Base-by-base conservation (phyloP, 2,888 invertebrate species). In the Noctua janthina region DNA sequence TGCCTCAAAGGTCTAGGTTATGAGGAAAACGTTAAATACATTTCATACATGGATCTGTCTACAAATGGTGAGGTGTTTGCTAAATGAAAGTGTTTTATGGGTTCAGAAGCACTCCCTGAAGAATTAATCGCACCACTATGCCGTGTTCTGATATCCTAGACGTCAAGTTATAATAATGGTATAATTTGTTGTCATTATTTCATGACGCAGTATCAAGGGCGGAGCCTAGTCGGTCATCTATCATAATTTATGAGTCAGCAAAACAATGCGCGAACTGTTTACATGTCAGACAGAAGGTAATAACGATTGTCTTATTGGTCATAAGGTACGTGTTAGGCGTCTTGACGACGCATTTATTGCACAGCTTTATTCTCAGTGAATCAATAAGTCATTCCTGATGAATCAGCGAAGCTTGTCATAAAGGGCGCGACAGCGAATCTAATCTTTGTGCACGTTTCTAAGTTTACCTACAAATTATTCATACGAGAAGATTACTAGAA, bases 121-220 rank as follows among this genome's bases (percentile, higher is more conserved):
- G 74, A 81, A 89, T 89, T 84, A 88, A 88, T 87, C 82, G 83
- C 79, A 75, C 80, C 79, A 89, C 88, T 84, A 90, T 82, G 87
- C 83, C 76, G 90, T 89, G 87, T 78, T 90, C 76, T 84, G 75
- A 84, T 86, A 87, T 87, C 83, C 81, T 84, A 89, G 86, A 88
- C 90, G 90, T 90, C 90, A 91, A 86, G 85, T 88, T 87, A 88
- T 88, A 92, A 93, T 93, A 87, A 83, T 92, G 90, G 91, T 86
- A 93, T 93, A 93, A 94, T 95, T 95, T 94, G 92, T 94, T 91
- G 92, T 93, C 91, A 94, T 95, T 93, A 94, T 91, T 92, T 92
- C 89, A 92, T 90, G 91, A 92, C 92, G 91, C 91, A 84, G 89
- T 91, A 91, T 91, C 88, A 93, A 92, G 91, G 93, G 93, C 93